Conservation (phyloP, 2,113 vertebrate genomes). For the Origma solitaria region DNA sequence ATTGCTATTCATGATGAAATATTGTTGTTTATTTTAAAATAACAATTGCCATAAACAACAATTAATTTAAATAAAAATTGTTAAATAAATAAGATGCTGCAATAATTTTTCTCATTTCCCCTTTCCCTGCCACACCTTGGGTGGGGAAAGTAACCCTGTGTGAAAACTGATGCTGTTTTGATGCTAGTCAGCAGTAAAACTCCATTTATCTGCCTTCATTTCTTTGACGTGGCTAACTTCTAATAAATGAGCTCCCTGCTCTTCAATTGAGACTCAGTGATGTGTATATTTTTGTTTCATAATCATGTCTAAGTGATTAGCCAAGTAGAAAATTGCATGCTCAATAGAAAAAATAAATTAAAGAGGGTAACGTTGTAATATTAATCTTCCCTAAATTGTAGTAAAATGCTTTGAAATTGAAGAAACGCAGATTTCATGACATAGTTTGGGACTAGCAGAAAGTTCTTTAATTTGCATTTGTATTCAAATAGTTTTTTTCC, state of each 20-base stretch:
- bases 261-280: not conserved
- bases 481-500: not conserved
- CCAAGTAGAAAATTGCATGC: constrained; percentile 23
- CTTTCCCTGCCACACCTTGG: not conserved
- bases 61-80: not conserved
- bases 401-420: not conserved
- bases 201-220: not conserved
- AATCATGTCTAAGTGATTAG: not conserved
- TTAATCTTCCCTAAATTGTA: not conserved
- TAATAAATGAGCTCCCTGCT: not conserved
- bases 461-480: not conserved
- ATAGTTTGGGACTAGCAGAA: not conserved
- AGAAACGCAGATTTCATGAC: not conserved
- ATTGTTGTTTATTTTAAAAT: not conserved
- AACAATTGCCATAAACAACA: not conserved
- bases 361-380: not conserved
- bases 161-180: not conserved
- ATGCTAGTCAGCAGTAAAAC: not conserved
- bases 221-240: not conserved
- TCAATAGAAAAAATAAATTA: not conserved
- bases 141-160: rapidly evolving
- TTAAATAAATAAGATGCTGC: not conserved
- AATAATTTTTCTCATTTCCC: not conserved
- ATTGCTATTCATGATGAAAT: not conserved
- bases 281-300: constrained; percentile 8